Conservation (phyloP, 2,113 vertebrate species). For the Cariama cristata region DNA sequence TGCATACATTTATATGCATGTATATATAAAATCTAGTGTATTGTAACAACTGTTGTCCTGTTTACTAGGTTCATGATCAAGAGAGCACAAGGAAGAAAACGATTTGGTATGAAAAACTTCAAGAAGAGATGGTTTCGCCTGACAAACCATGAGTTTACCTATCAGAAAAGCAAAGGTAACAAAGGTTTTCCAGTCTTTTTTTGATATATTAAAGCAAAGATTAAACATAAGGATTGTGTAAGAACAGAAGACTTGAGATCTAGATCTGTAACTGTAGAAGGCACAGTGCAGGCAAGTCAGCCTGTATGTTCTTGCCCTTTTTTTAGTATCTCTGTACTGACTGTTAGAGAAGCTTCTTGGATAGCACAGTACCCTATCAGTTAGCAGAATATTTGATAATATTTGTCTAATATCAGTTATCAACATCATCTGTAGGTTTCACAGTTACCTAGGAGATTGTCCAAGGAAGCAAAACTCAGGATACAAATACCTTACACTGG, state of each 20-base stretch:
- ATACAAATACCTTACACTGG: background rate
- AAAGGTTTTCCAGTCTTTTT: background rate
- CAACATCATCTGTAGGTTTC: background rate
- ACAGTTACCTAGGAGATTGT: background rate
- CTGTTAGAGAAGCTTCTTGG: background rate
- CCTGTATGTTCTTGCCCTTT: background rate
- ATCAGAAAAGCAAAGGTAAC: conserved; percentile 96
- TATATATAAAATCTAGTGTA: background rate
- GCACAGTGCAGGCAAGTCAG: background rate
- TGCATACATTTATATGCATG: background rate
- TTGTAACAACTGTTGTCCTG: background rate
- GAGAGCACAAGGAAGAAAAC: conserved; percentile 95
- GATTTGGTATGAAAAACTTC: conserved; percentile 98
- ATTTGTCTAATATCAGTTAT: background rate
- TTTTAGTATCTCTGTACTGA: background rate
- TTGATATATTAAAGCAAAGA: background rate
- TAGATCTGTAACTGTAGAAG: background rate
- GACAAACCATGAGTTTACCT: conserved; percentile 97
- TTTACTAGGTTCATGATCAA: conserved; percentile 94
- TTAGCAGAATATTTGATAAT: background rate
- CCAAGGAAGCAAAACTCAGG: background rate
- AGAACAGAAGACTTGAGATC: background rate
- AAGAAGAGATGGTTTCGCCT: conserved; percentile 98
- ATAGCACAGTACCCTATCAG: background rate
- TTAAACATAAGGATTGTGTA: background rate